Evolutionary conservation across 2,113 vertebrate species (phyloP).

Genomic region (Eleginops maclovinus): DNA sequence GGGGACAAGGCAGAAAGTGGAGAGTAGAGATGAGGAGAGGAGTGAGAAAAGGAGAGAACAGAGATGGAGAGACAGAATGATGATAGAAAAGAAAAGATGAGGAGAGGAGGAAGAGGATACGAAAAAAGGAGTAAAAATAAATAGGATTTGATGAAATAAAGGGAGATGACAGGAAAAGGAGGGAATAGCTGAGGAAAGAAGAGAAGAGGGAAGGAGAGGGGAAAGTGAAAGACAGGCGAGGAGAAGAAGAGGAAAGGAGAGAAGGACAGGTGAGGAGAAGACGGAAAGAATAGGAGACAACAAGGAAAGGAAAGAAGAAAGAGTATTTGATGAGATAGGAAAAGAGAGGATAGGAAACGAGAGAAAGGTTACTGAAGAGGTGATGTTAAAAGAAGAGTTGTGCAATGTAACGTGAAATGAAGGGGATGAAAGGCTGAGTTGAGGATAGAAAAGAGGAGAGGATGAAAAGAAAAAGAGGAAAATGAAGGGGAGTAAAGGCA

Average conservation of each 20-base stretch:
- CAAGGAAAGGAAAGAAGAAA: accelerated
- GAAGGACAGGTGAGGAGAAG: not conserved
- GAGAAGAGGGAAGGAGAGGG: not conserved
- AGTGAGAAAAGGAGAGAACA: not conserved
- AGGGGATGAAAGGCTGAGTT: not conserved
- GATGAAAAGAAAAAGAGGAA: conserved; percentile 36
- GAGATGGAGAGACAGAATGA: not conserved
- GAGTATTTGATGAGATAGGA: not conserved
- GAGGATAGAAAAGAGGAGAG: conserved; percentile 11
- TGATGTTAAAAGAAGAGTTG: conserved; percentile 44
- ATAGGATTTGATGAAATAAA: not conserved
- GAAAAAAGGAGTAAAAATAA: not conserved
- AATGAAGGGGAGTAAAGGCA: conserved; percentile 25
- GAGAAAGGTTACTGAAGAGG: conserved; percentile 28
- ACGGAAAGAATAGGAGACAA: not conserved
- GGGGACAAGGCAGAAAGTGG: conserved; percentile 9
- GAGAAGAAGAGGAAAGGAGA: not conserved
- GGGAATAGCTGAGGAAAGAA: not conserved
- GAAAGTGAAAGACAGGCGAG: not conserved
- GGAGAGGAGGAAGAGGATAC: not conserved
- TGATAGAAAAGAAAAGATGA: not conserved
- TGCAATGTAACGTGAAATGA: conserved; percentile 35
- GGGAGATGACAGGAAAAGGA: not conserved
- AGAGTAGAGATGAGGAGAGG: not conserved
- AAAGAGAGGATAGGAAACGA: not conserved